Evolutionary conservation across 2,113 vertebrate species (phyloP), one percentile per base, ranked within the genome.

Genomic region (Vulpes vulpes): DNA sequence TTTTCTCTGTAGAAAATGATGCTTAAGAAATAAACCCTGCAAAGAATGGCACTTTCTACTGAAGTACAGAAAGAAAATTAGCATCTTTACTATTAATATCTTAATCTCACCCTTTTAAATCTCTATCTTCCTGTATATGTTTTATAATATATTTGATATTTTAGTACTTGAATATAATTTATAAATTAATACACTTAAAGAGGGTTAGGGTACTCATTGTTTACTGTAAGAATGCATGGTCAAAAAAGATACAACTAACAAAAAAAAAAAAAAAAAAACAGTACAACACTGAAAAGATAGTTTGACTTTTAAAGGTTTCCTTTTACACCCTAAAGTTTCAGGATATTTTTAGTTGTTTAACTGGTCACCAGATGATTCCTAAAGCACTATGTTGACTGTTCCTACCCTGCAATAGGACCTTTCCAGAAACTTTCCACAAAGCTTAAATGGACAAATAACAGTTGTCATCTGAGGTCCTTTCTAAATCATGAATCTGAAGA

Each of bases 391-490:
- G 43, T 51, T 91, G 78, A 94, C 59, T 55, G 17, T 27, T 74
- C 80, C 53, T 93, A 19, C 27, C 51, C 62, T 89, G 43, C 9
- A 85, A 76, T 91, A 96, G 57, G 64, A 53, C 38, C n/a, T 96
- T 93, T 91, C 76, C 91, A 89, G 78, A 95, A 84, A 89, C n/a
- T 88, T 94, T 76, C 65, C 81, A 92, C 84, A 81, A 95, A 93
- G 91, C 19, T 35, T 83, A n/a, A 95, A 95, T 59, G 53, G 30
- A 89, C 43, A 94, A 88, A 89, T 69, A 92, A 84, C 20, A n/a
- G 27, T 14, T 89, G 64, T 74, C 87, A 96, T 57, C 62, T 87
- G 51, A 97, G 53, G 12, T 64, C 30, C n/a, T 81, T 64, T 92
- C 59, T 43, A 35, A 6, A 79, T n/a, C 55, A 38, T 49, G 67